A percentile compares a stretch with the other conserved stretches of the same genome.
Conservation (phyloP, 2,797 vertebrate species). For the Chaenodraco wilsoni region DNA sequence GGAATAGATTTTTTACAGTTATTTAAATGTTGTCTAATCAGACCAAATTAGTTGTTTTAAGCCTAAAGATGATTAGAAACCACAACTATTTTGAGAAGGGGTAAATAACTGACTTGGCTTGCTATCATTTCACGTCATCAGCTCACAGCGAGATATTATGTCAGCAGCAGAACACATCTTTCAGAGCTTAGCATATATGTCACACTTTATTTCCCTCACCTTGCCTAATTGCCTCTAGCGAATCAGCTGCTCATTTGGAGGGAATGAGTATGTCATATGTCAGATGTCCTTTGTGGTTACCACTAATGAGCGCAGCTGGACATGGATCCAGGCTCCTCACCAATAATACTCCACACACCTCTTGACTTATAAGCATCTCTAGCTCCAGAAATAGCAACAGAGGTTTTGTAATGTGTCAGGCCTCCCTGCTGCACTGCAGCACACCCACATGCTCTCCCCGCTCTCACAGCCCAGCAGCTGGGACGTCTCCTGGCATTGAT, state of each 20-base stretch:
- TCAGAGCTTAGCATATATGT: slow-evolving; percentile 14
- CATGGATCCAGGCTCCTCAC: slow-evolving; percentile 36
- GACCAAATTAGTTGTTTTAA: too few relatives aligned
- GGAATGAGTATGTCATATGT: slow-evolving; percentile 23
- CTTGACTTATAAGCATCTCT: slow-evolving; percentile 42
- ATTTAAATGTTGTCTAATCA: not conserved
- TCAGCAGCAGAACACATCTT: slow-evolving; percentile 16
- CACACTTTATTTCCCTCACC: slow-evolving; percentile 12
- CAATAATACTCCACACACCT: slow-evolving; percentile 44
- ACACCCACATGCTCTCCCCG: slow-evolving; percentile 59
- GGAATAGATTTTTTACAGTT: not conserved
- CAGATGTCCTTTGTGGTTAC: slow-evolving; percentile 29
- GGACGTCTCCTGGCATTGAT: slow-evolving; percentile 47
- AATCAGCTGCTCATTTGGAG: slow-evolving; percentile 28
- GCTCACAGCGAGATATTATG: not conserved
- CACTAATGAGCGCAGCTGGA: slow-evolving; percentile 46
- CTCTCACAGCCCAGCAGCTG: slow-evolving; percentile 44
- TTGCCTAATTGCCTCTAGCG: not conserved
- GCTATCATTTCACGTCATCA: not conserved
- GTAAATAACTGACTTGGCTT: not conserved
- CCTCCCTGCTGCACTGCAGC: slow-evolving; percentile 75
- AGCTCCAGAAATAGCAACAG: slow-evolving; percentile 65
- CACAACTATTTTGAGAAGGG: not conserved
- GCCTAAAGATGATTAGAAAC: not conserved
- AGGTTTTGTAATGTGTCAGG: slow-evolving; percentile 63